These are phyloP conservation scores for Orchesella flavescens DNA, from an alignment of 2,888 invertebrate genomes.

Conservation along the genomic window DNA sequence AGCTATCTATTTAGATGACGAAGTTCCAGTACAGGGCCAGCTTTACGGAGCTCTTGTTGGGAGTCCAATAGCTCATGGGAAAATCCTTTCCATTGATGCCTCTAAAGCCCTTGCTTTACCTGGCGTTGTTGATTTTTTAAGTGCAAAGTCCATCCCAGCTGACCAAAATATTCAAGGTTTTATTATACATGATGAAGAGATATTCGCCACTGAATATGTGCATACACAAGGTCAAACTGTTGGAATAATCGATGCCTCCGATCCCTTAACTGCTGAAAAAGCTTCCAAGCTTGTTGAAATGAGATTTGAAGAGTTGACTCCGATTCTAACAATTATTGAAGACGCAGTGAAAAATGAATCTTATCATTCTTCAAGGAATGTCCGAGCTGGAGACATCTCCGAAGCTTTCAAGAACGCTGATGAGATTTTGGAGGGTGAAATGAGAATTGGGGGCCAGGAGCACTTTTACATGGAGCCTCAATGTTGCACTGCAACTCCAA, in stretches of 20 bases:
- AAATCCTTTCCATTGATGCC: slow-evolving; percentile 84
- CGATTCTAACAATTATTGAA: slow-evolving; percentile 90
- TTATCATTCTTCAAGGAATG: slow-evolving; percentile 76
- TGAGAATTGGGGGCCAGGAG: slow-evolving; percentile 91
- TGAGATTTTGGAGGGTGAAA: slow-evolving; percentile 85
- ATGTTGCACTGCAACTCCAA: slow-evolving; percentile 76
- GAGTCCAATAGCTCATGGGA: slow-evolving; percentile 88
- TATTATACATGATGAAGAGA: slow-evolving; percentile 85
- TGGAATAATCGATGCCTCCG: slow-evolving; percentile 86
- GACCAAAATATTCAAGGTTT: slow-evolving; percentile 82
- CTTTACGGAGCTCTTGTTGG: slow-evolving; percentile 86
- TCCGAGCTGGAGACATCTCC: slow-evolving; percentile 77
- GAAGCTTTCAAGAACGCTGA: slow-evolving; percentile 81
- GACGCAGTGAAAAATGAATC: slow-evolving; percentile 87
- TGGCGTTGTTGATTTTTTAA: slow-evolving; percentile 87
- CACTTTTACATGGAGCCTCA: slow-evolving; percentile 96
- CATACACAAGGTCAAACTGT: slow-evolving; percentile 87
- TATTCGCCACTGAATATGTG: slow-evolving; percentile 74
- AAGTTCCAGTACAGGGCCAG: slow-evolving; percentile 84
- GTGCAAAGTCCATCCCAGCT: slow-evolving; percentile 79
- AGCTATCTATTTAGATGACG: slow-evolving; percentile 87
- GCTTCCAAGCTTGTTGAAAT: slow-evolving; percentile 88
- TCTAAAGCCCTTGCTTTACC: slow-evolving; percentile 82
- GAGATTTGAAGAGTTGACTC: slow-evolving; percentile 86
- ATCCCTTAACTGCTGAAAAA: slow-evolving; percentile 85